phyloP scores from a whole-genome alignment of 2,888 invertebrate species.

The Rutpela maculata region DNA sequence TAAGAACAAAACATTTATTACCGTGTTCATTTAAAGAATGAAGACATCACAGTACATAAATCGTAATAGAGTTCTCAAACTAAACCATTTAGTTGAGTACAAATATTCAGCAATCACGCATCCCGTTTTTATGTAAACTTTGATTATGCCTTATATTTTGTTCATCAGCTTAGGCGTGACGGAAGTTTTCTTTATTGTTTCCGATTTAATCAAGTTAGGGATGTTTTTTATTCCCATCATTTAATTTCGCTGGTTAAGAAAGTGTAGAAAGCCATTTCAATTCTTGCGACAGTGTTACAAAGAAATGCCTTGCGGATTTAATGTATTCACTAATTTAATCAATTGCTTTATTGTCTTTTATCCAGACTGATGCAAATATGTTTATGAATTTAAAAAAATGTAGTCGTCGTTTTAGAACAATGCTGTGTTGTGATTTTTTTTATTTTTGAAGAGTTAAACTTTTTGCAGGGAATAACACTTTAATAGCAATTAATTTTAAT shows the following conservation, averaged over 20 bases:
- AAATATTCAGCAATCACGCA: constrained; percentile 63
- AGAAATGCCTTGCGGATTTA: constrained; percentile 46
- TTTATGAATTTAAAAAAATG: too few species aligned
- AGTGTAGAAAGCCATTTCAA: constrained; percentile 55
- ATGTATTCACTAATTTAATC: constrained; percentile 47
- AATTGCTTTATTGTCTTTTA: constrained; percentile 20
- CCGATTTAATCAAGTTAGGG: constrained; percentile 68
- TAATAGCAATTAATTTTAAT: too few species aligned
- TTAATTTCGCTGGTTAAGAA: constrained; percentile 62
- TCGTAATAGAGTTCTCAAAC: constrained; percentile 62
- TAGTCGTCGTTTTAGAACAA: too few species aligned
- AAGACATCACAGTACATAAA: constrained; percentile 52
- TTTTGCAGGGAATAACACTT: too few species aligned
- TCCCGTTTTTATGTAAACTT: constrained; percentile 50
- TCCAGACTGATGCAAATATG: not conserved
- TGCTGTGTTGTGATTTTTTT: too few species aligned
- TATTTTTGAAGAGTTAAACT: too few species aligned
- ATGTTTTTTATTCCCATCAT: constrained; percentile 58
- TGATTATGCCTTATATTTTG: constrained; percentile 46
- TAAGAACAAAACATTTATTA: constrained; percentile 15
- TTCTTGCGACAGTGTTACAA: constrained; percentile 40
- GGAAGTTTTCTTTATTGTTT: constrained; percentile 67
- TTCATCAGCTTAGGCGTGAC: constrained; percentile 59
- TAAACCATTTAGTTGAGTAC: constrained; percentile 51
- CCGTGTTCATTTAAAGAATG: constrained; percentile 25